These are phyloP conservation scores for Nyctibius grandis DNA, from an alignment of 2,797 vertebrate genomes.

Conservation along the genomic window DNA sequence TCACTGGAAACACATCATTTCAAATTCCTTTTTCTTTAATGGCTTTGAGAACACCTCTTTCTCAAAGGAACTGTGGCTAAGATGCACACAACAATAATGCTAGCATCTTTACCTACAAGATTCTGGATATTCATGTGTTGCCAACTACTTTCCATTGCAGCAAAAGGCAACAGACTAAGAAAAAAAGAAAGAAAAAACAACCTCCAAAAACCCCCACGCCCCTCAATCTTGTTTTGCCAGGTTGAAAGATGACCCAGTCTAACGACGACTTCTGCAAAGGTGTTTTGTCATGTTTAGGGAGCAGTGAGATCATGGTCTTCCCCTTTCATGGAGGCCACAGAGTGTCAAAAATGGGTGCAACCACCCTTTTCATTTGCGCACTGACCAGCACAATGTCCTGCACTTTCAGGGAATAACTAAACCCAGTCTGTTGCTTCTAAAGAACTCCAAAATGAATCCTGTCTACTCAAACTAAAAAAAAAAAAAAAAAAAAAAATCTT, in stretches of 20 bases:
- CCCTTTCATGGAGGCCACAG: not conserved
- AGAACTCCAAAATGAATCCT: not conserved
- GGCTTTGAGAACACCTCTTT: conserved; percentile 2
- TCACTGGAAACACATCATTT: conserved; percentile 19
- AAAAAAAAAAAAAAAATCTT: not conserved
- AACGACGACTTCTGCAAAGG: not conserved
- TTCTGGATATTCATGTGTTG: not conserved
- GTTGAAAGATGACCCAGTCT: not conserved
- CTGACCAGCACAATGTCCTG: not conserved
- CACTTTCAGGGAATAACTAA: not conserved
- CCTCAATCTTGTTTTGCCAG: not conserved
- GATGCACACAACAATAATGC: not conserved
- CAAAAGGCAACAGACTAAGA: not conserved
- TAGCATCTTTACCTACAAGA: not conserved
- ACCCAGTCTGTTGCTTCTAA: not conserved
- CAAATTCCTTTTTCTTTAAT: conserved; percentile 34
- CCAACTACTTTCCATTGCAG: not conserved
- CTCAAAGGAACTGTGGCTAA: conserved; percentile 5
- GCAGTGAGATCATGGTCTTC: not conserved
- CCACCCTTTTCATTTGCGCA: not conserved
- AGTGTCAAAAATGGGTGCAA: not conserved
- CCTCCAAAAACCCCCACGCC: not conserved
- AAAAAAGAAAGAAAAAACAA: not conserved
- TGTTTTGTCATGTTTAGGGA: not conserved
- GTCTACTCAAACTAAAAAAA: not conserved